phyloP scores from a whole-genome alignment of 2,888 invertebrate species.

The Campopleginae sp. region DNA sequence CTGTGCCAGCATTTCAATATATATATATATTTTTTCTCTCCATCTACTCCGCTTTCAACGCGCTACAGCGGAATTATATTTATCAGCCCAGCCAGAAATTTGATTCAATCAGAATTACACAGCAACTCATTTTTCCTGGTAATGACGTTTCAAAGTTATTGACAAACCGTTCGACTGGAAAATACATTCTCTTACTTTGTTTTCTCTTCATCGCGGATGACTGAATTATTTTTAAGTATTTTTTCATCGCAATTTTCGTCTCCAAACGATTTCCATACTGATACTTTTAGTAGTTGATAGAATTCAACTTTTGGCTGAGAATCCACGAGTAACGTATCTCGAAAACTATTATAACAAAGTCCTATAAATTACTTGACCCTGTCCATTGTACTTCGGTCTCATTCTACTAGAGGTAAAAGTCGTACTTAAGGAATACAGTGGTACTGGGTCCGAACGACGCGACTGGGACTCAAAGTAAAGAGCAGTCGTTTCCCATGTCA shows the following conservation, averaged over 20 bases:
- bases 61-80: slow-evolving; percentile 10
- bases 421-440: slow-evolving; percentile 6
- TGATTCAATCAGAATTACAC: neutral
- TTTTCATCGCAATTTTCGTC: neutral
- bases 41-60: neutral
- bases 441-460: neutral
- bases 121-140: neutral
- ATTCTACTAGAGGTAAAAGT: slow-evolving; percentile 14
- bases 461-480: slow-evolving; percentile 48
- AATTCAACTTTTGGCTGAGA: neutral
- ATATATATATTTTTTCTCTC: slow-evolving; percentile 7
- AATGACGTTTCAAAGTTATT: neutral
- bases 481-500: slow-evolving; percentile 58
- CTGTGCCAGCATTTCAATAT: slow-evolving; percentile 11
- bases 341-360: slow-evolving; percentile 36
- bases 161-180: neutral
- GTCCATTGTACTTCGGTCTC: slow-evolving; percentile 39
- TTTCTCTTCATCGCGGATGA: neutral
- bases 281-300: neutral
- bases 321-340: neutral
- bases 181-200: neutral
- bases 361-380: slow-evolving; percentile 10
- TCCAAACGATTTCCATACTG: neutral
- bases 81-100: neutral
- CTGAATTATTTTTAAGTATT: neutral